Evolutionary conservation across 92 coral and sea anemone genomes (phyloP).

Genomic region (Anthopleura xanthogrammica): DNA sequence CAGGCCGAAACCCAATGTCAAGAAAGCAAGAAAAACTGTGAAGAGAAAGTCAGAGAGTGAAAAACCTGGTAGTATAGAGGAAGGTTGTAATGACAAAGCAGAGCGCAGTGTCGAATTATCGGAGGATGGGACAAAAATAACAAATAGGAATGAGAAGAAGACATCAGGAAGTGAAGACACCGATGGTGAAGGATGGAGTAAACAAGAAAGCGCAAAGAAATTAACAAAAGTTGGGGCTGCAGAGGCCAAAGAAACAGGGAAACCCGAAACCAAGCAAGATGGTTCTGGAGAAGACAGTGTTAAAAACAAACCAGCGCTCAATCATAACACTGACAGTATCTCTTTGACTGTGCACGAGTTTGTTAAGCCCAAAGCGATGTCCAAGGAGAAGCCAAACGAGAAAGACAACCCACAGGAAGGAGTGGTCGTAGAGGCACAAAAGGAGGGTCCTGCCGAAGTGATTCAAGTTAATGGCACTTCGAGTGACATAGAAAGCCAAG

Average conservation of each 20-base stretch:
- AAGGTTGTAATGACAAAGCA: neutral
- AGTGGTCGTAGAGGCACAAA: neutral
- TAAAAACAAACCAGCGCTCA: neutral
- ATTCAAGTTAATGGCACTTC: neutral
- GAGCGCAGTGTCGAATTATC: neutral
- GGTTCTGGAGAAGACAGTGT: neutral
- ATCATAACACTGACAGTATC: neutral
- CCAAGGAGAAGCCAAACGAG: neutral
- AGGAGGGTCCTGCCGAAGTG: neutral
- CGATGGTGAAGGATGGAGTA: neutral
- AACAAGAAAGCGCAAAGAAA: neutral
- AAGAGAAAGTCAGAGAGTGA: neutral
- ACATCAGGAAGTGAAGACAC: neutral
- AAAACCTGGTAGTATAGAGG: neutral
- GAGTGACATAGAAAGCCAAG: neutral
- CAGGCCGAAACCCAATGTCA: neutral
- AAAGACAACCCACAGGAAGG: neutral
- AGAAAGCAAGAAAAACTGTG: neutral
- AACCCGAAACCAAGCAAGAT: neutral
- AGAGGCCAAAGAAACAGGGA: neutral
- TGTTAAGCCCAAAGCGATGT: neutral
- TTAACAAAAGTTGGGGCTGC: neutral
- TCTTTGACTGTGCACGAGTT: neutral
- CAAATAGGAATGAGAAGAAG: neutral
- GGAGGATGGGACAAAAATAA: neutral